Conservation (phyloP, 2,113 vertebrate genomes). For the Elachura formosa region DNA sequence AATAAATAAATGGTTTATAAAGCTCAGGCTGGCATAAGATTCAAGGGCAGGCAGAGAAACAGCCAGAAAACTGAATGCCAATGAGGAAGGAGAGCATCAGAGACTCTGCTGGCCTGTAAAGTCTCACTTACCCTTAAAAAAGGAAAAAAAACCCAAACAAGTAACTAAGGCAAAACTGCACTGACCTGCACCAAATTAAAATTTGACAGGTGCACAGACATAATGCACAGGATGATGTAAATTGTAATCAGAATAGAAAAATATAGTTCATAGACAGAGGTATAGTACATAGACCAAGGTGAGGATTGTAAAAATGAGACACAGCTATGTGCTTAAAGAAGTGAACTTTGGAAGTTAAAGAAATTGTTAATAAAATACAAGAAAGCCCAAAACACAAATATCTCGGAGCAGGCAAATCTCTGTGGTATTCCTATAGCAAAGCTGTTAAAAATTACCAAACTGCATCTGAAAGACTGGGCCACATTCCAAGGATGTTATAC, state of each 20-base stretch:
- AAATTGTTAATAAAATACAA: constrained; percentile 15
- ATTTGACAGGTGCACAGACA: not conserved
- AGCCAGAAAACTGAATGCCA: constrained; percentile 18
- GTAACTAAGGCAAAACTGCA: not conserved
- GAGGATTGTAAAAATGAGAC: not conserved
- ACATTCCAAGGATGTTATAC: constrained; percentile 31
- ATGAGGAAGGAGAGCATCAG: not conserved
- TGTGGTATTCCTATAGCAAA: not conserved
- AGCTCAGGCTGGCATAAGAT: not conserved
- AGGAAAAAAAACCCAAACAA: not conserved
- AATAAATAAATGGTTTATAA: constrained; percentile 45
- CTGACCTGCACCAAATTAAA: not conserved
- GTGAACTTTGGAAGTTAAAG: not conserved
- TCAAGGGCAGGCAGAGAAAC: constrained; percentile 33
- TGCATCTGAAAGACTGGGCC: constrained; percentile 6
- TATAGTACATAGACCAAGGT: not conserved
- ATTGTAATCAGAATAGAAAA: not conserved
- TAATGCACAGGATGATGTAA: not conserved
- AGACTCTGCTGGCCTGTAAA: not conserved
- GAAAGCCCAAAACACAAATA: not conserved
- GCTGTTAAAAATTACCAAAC: not conserved
- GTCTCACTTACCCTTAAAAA: not conserved
- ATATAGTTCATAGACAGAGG: not conserved
- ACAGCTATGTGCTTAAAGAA: not conserved
- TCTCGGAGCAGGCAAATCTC: not conserved